Evolutionary conservation across 2,113 vertebrate genomes (phyloP).

Genomic region (Bambusicola thoracicus): DNA sequence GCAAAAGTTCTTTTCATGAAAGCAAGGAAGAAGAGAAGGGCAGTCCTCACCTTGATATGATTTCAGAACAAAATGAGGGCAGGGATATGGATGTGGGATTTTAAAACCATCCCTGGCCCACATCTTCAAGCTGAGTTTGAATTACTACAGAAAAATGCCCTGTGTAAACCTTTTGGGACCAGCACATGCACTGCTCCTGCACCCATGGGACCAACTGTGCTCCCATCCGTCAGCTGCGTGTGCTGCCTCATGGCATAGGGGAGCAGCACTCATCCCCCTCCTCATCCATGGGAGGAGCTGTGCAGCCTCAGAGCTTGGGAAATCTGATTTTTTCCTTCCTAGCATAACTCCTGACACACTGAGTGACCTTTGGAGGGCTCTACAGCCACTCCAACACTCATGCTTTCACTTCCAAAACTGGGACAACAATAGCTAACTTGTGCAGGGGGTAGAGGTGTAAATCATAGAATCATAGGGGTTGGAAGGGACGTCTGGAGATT

Average conservation of each 20-base stretch:
- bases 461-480: too few relatives aligned
- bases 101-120: background rate
- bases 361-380: background rate
- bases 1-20: background rate
- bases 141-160: background rate
- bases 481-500: too few relatives aligned
- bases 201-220: rapidly evolving
- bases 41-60: background rate
- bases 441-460: rapidly evolving
- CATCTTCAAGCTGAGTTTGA: background rate
- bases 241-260: background rate
- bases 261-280: background rate
- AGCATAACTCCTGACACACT: background rate
- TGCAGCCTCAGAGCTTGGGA: background rate
- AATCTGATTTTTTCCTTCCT: background rate
- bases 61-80: background rate
- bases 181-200: background rate
- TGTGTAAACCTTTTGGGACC: background rate
- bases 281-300: background rate
- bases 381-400: background rate
- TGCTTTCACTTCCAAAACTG: background rate
- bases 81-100: background rate
- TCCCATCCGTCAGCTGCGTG: background rate
- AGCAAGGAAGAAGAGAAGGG: background rate
- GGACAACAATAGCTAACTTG: background rate